phyloP scores from a whole-genome alignment of 2,113 vertebrate genomes.

The Tetraodon nigroviridis region DNA sequence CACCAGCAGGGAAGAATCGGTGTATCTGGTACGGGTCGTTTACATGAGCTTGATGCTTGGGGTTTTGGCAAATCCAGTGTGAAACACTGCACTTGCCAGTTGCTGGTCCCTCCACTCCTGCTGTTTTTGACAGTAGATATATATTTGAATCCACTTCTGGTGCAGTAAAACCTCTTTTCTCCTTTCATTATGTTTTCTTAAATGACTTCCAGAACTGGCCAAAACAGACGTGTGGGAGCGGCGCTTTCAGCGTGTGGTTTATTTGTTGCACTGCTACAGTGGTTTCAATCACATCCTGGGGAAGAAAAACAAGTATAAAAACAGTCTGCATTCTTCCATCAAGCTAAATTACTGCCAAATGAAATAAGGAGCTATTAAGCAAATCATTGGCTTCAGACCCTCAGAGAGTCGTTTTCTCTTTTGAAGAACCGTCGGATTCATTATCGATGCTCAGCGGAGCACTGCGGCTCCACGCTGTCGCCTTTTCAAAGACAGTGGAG shows the following conservation, averaged over 20 bases:
- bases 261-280: neutral
- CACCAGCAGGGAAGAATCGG: no score
- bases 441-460: slow-evolving; percentile 12
- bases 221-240: no score
- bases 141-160: neutral
- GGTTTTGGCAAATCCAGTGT: neutral
- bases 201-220: no score
- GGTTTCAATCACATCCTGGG: no score
- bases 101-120: neutral
- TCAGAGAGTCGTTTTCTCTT: slow-evolving; percentile 10
- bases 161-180: no score
- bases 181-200: no score
- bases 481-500: no score
- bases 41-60: no score
- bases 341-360: neutral
- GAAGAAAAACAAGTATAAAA: no score
- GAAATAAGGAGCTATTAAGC: neutral
- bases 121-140: neutral
- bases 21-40: no score
- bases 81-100: neutral
- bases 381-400: slow-evolving; percentile 1
- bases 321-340: slow-evolving; percentile 1
- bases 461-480: no score
- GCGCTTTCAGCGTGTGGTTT: neutral
- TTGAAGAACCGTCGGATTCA: slow-evolving; percentile 7